A percentile compares a stretch with the other conserved stretches of the same genome.
Conservation (phyloP, 2,113 vertebrate genomes). For the Caranx ignobilis region DNA sequence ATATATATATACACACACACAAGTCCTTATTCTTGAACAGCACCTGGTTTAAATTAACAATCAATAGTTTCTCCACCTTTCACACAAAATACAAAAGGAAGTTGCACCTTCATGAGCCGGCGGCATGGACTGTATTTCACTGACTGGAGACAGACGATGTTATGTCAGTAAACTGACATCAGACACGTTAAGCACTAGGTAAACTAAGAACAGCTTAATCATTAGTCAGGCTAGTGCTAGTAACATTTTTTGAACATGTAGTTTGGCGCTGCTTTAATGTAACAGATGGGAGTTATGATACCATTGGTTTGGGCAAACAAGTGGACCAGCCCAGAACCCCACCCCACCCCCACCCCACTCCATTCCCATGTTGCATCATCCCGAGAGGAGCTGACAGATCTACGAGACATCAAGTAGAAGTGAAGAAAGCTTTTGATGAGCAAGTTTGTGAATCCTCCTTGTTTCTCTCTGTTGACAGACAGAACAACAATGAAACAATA, state of each 20-base stretch:
- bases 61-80: constrained; percentile 17
- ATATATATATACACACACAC: background rate
- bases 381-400: constrained; percentile 36
- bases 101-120: constrained; percentile 10
- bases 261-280: constrained; percentile 52
- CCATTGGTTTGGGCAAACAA: constrained; percentile 65
- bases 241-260: constrained; percentile 17
- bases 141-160: constrained; percentile 21
- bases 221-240: constrained; percentile 63
- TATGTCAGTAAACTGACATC: constrained; percentile 16
- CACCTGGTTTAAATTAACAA: constrained; percentile 49
- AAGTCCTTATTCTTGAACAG: constrained; percentile 33
- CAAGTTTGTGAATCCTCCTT: constrained; percentile 35
- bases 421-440: constrained; percentile 53
- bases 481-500: constrained; percentile 9
- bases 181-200: constrained; percentile 20
- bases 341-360: background rate
- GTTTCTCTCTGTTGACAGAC: constrained; percentile 20
- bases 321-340: background rate
- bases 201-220: constrained; percentile 55
- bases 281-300: constrained; percentile 58
- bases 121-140: constrained; percentile 23
- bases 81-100: constrained; percentile 35
- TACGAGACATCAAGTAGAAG: constrained; percentile 43
- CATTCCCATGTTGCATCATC: constrained; percentile 36